Base-by-base conservation (phyloP, 2,113 vertebrate species). In the Lophius piscatorius region DNA sequence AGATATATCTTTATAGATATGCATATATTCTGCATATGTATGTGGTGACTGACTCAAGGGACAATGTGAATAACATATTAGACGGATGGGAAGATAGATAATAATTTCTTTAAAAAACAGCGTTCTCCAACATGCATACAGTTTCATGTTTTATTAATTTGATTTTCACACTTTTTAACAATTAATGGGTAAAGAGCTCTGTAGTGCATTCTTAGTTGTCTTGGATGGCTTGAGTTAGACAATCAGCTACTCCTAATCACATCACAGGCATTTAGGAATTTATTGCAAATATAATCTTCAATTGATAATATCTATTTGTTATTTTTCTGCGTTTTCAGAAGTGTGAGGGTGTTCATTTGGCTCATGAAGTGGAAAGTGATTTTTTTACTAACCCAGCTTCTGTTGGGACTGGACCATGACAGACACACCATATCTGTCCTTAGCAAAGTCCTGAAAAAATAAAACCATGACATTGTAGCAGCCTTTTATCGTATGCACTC, bases 341-440 rank as follows among this genome's bases (percentile, higher is more conserved):
- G n/a, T n/a, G n/a, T n/a, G n/a, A n/a, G 20, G 7, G 2, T 12
- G 18, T 45, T 23, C 11, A 8, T 6, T 21, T 46, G 8, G 18
- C 24, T 38, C 11, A 18, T 57, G 3, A 40, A 20, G 26, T 11
- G 39, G 38, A 22, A 44, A 38, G 21, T 13, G 17, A 18, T 18
- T 49, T 24, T 62, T 36, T 62, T 78, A 95, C 96, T 92, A 78
- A 99, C 97, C 96, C 90, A 95, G 90, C 89, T 97, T 98, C 63
- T 98, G 91, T 84, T 95, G 94, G 29, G 97, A 98, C 57, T 97
- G 96, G 78, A 98, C 91, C 94, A 98, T 90, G 46, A 93, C 84
- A 38, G 92, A 78, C 57, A 95, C 73, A 62, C 96, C 96, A 50
- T 99, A 98, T 70, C 93, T 92, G 81, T 98, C 97, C 85, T 97